Evolutionary conservation across 2,888 invertebrate genomes (phyloP).

Genomic region (Drosophila subsilvestris): DNA sequence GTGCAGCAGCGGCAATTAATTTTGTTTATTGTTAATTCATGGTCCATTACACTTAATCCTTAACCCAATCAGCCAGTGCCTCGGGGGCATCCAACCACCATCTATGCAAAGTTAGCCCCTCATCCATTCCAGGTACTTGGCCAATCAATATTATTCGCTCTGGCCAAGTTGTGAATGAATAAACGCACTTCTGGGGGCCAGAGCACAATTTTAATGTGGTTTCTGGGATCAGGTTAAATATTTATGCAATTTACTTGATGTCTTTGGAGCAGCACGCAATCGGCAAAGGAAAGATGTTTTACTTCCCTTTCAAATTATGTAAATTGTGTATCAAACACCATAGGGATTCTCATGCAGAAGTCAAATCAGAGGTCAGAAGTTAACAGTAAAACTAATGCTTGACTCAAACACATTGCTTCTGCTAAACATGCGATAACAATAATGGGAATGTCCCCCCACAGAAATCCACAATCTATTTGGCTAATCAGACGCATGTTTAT

Average conservation of each 20-base stretch:
- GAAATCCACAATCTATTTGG: background rate
- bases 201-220: conserved; percentile 23
- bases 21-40: conserved; percentile 40
- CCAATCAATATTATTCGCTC: conserved; percentile 40
- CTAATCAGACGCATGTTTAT: background rate
- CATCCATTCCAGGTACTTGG: background rate
- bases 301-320: background rate
- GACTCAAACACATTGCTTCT: background rate
- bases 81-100: background rate
- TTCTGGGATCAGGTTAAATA: conserved; percentile 22
- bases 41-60: conserved; percentile 41
- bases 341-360: background rate
- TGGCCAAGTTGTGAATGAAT: conserved; percentile 34
- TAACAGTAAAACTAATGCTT: background rate
- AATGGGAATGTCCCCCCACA: background rate
- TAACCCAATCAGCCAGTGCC: conserved; percentile 15
- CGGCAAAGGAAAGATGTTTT: background rate
- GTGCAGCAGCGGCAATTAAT: conserved; percentile 50
- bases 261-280: too few species aligned
- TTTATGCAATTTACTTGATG: conserved; percentile 30
- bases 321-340: background rate
- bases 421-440: background rate
- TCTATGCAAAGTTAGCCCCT: background rate
- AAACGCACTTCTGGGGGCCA: conserved; percentile 16
- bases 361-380: background rate